Conservation (phyloP, 2,113 vertebrate genomes). For the Gnathonemus longibarbis region DNA sequence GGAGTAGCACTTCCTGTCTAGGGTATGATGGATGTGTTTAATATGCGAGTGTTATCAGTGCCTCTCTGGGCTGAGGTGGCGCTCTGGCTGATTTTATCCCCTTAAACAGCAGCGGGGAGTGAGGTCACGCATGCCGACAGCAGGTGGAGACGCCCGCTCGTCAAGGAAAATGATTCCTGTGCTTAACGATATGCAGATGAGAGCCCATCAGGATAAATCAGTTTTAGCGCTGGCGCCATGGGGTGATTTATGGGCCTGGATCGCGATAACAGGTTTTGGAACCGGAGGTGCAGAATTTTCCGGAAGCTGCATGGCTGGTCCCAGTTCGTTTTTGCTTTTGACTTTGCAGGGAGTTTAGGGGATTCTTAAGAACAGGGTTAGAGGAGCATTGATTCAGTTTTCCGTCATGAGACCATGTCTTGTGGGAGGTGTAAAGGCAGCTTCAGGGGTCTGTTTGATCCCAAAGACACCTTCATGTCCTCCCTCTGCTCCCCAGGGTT, state of each 20-base stretch:
- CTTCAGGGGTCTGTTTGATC: not conserved
- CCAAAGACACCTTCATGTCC: not conserved
- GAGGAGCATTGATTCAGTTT: not conserved
- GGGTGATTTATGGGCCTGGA: constrained; percentile 46
- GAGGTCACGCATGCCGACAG: constrained; percentile 67
- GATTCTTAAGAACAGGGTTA: not conserved
- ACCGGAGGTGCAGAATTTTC: not conserved
- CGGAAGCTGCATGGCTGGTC: not conserved
- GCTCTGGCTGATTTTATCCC: constrained; percentile 59
- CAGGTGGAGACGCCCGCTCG: constrained; percentile 68
- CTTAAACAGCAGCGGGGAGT: constrained; percentile 68
- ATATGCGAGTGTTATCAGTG: constrained; percentile 28
- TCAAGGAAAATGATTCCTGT: constrained; percentile 78
- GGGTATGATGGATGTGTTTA: constrained; percentile 6
- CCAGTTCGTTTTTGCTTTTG: not conserved
- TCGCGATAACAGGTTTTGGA: not conserved
- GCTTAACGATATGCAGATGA: constrained; percentile 90
- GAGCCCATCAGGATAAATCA: constrained; percentile 86
- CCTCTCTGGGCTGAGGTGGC: constrained; percentile 23
- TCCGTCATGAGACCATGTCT: not conserved
- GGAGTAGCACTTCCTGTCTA: not conserved
- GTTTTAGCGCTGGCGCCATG: constrained; percentile 72
- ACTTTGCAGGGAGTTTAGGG: not conserved
- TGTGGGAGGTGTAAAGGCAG: not conserved
- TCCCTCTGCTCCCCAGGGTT: not conserved